Conservation (phyloP, 1,140 invertebrate species). For the Zaprionus lachaisei region DNA sequence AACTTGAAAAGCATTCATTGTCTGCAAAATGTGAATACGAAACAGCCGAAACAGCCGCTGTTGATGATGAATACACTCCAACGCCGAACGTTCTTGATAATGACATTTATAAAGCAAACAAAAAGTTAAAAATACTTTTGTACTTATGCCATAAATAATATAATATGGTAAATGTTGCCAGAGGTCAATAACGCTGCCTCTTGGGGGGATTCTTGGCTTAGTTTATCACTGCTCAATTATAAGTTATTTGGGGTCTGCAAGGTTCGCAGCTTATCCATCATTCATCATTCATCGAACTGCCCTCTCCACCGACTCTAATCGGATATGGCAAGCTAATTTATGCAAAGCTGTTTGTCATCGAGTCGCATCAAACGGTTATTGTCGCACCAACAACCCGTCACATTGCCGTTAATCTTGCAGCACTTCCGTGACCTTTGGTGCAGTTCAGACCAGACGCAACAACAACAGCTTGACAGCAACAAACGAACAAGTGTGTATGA, state of each 20-base stretch:
- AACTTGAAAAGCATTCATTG: constrained; percentile 77
- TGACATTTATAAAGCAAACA: constrained; percentile 55
- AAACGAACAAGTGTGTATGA: constrained; percentile 19
- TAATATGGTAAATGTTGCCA: constrained; percentile 16
- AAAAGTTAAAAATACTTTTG: constrained; percentile 30
- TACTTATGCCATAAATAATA: background rate
- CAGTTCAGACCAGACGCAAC: constrained; percentile 25
- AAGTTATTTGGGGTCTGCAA: constrained; percentile 3
- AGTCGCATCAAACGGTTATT: constrained; percentile 70
- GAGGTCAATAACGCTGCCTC: constrained; percentile 47
- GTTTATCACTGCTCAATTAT: constrained; percentile 24
- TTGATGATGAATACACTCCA: constrained; percentile 35
- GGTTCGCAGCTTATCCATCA: constrained; percentile 16
- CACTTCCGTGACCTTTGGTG: constrained; percentile 72
- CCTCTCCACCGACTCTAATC: background rate
- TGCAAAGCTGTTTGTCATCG: constrained; percentile 47
- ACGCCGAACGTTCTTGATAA: constrained; percentile 61
- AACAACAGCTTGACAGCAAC: too few species aligned
- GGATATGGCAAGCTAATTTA: constrained; percentile 47
- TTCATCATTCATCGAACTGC: constrained; percentile 26
- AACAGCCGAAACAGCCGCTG: constrained; percentile 19
- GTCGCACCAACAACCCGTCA: constrained; percentile 46
- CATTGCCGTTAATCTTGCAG: constrained; percentile 57
- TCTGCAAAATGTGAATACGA: constrained; percentile 49
- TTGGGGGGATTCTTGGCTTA: constrained; percentile 41